Base-by-base conservation (phyloP, 2,797 vertebrate species). In the Falco columbarius region DNA sequence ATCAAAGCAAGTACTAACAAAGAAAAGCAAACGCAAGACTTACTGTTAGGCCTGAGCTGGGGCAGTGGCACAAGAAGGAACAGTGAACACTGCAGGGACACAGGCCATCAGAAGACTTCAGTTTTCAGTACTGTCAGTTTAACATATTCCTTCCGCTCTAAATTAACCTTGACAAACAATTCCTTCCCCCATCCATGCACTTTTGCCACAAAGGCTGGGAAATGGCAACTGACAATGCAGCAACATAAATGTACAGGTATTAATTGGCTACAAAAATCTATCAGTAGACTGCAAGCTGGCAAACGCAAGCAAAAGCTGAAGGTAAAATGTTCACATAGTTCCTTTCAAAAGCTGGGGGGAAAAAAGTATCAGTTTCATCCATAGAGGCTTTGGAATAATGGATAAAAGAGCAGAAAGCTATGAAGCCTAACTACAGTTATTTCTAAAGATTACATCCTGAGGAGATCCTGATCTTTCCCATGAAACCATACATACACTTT, bases 401-500 rank as follows among this genome's bases (percentile, higher is more conserved):
- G 47, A 82, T 92, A 73, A 93, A 90, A 93, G 88, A 82, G 24
- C 32, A 80, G 74, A 93, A 86, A 94, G 51, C 94, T 88, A 75
- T 21, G 81, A 95, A 76, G 63, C 38, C 49, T 68, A 87, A 62
- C 66, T 51, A 32, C 34, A 67, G 18, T n/a, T n/a, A 61, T 72
- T 91, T 86, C 73, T 88, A 79, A 83, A 73, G 80, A 86, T 62
- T 66, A 88, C 47, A 68, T 86, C 74, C 87, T 90, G 84, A 84
- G 62, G n/a, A 95, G 58, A 88, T 89, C 47, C 66, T 59, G 80
- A 88, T 90, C 62, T 72, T 96, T 92, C 89, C 77, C 83, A 92
- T 55, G 83, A 92, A 90, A 61, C 88, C 67, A 70, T 42, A 61
- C 52, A 77, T 71, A 94, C 30, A 44, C 73, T 86, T 68, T 84